Base-by-base conservation (phyloP, 2,888 invertebrate species). In the Cheilosia urbana region DNA sequence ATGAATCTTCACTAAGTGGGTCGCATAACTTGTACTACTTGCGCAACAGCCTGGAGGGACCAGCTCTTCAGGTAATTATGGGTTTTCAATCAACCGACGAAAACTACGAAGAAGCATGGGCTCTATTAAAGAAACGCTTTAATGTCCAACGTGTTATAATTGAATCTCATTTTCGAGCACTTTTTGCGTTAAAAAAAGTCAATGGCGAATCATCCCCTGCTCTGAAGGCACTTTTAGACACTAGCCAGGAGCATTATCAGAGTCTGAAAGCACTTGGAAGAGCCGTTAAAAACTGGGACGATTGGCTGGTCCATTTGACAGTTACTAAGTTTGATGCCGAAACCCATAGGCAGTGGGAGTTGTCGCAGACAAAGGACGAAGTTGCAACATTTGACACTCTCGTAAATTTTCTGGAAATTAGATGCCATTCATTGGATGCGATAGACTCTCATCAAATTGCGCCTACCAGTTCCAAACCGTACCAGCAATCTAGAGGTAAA, bases 11-110 rank as follows among this genome's bases (percentile, higher is more conserved):
- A 27, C 24, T 60, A 15, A 55, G 30, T 15, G 49, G 71, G n/a
- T 71, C 77, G 17, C 68, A 73, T 40, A 77, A 71, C n/a, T 21
- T 66, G 6, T 69, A 82, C n/a, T 77, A 82, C 15, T 21, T 82
- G 6, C 77, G 77, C 5, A 60, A 71, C 17, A 77, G 55, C 15
- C 40, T 77, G 7, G 62, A 58, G 15, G 63, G 63, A 0, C 55
- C 68, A 42, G 51, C 81, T n/a, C 24, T 69, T 69, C 17, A 75
- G 9, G 58, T 68, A 15, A 45, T 76, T 7, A 76, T 42, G 24
- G 55, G 63, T 51, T n/a, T 75, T 37, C 47, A 27, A 5, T 27
- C 45, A 17, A 47, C 47, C 9, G 62, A 30, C 27, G n/a, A 19
- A n/a, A 45, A 60, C 30, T 30, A 30, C 7, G n/a, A 27, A 27